Conservation (phyloP, 2,888 invertebrate species). For the Anarsia innoxiella region DNA sequence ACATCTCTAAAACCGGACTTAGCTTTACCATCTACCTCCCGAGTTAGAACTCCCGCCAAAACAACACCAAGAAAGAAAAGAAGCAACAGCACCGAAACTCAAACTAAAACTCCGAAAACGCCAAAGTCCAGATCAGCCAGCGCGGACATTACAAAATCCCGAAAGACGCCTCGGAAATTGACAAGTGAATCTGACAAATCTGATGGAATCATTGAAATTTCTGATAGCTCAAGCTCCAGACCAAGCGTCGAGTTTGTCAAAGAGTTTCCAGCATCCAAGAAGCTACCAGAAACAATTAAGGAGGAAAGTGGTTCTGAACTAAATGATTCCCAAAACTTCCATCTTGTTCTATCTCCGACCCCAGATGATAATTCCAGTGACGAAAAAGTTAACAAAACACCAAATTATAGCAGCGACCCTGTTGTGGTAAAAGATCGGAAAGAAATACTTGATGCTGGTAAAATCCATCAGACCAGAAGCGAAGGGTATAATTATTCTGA, state of each 20-base stretch:
- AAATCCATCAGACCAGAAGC: conserved; percentile 39
- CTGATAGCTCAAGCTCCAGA: conserved; percentile 33
- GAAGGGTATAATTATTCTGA: conserved; percentile 51
- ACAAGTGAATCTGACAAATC: conserved; percentile 11
- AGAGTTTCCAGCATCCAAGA: conserved; percentile 36
- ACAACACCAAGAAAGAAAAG: conserved; percentile 58
- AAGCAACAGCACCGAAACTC: conserved; percentile 54
- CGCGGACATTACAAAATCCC: conserved; percentile 43
- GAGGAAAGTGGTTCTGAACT: conserved; percentile 40
- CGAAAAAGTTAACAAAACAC: conserved; percentile 17
- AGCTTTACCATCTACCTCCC: conserved; percentile 44
- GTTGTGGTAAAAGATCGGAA: conserved; percentile 38
- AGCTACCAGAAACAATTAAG: conserved; percentile 45
- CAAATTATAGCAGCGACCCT: conserved; percentile 44
- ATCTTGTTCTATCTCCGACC: conserved; percentile 51
- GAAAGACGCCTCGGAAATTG: conserved; percentile 34
- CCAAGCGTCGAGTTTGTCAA: conserved; percentile 44
- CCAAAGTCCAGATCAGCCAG: conserved; percentile 55
- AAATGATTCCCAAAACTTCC: conserved; percentile 62
- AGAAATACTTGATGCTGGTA: conserved; percentile 39
- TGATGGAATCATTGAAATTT: conserved; percentile 23
- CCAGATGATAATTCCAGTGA: conserved; percentile 29
- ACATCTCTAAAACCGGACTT: conserved; percentile 32
- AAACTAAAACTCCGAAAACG: conserved; percentile 51
- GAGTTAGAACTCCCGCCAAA: conserved; percentile 42